phyloP scores from a whole-genome alignment of 2,113 vertebrate species.

The Rissa tridactyla region DNA sequence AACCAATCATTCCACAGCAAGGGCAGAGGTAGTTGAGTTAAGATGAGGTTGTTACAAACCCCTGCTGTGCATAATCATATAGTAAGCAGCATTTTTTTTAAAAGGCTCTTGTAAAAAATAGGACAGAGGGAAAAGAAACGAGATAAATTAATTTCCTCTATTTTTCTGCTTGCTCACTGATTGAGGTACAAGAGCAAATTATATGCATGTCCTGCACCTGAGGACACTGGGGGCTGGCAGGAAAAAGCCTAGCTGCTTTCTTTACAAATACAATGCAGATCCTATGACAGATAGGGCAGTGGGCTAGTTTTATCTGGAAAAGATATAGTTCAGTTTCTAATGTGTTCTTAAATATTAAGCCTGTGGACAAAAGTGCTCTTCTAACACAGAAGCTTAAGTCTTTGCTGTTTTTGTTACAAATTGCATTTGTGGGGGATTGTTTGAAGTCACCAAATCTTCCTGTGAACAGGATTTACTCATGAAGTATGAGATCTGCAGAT shows the following conservation, averaged over 20 bases:
- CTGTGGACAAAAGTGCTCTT: neutral
- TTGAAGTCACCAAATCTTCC: neutral
- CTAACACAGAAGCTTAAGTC: neutral
- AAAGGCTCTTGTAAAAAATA: constrained; percentile 76
- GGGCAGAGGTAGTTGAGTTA: constrained; percentile 59
- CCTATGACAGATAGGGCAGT: neutral
- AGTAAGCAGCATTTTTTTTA: constrained; percentile 71
- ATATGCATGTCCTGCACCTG: constrained; percentile 65
- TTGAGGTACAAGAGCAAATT: constrained; percentile 63
- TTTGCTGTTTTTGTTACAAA: neutral
- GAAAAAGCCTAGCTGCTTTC: neutral
- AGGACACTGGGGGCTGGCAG: constrained; percentile 31
- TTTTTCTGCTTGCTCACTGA: constrained; percentile 69
- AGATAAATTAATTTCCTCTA: constrained; percentile 74
- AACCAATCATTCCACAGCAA: constrained; percentile 68
- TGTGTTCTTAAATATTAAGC: neutral
- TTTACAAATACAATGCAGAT: neutral
- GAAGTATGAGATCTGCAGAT: neutral
- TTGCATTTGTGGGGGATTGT: neutral
- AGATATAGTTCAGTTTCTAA: neutral
- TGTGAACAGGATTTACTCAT: neutral
- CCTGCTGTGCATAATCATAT: constrained; percentile 70
- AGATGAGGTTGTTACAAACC: constrained; percentile 67
- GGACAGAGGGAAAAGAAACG: constrained; percentile 19
- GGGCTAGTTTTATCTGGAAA: neutral